Conservation (phyloP, 1,140 invertebrate species). For the Orchestia grillus region DNA sequence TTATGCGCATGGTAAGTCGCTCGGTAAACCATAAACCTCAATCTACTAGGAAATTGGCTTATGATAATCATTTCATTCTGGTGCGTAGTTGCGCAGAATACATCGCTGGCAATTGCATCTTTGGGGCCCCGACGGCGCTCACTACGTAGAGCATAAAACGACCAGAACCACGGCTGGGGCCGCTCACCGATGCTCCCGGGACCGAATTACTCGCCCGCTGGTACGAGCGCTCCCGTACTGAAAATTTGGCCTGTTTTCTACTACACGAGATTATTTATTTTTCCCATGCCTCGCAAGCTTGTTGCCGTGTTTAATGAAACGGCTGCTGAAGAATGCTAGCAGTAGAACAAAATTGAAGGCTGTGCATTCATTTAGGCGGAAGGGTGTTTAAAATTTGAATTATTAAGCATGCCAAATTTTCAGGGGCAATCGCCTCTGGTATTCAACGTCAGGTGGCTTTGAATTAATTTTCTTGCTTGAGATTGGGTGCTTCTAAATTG, state of each 20-base stretch:
- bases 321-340: background rate
- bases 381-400: background rate
- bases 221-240: background rate
- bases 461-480: background rate
- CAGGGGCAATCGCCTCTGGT: background rate
- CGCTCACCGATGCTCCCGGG: background rate
- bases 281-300: background rate
- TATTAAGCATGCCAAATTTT: background rate
- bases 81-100: background rate
- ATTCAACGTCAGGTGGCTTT: background rate
- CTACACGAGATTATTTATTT: background rate
- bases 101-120: background rate
- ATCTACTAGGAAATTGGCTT: background rate
- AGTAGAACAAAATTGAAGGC: background rate
- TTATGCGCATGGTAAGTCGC: too few species aligned
- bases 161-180: background rate
- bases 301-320: background rate
- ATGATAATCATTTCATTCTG: background rate
- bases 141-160: background rate
- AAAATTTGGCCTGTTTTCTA: background rate
- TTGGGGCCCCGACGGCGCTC: background rate
- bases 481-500: background rate
- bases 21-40: background rate
- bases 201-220: background rate
- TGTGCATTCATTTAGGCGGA: background rate